Percentiles rank a stretch among this genome's conserved stretches.
phyloP scores from a whole-genome alignment of 2,113 vertebrate species.

The Bufo gargarizans region DNA sequence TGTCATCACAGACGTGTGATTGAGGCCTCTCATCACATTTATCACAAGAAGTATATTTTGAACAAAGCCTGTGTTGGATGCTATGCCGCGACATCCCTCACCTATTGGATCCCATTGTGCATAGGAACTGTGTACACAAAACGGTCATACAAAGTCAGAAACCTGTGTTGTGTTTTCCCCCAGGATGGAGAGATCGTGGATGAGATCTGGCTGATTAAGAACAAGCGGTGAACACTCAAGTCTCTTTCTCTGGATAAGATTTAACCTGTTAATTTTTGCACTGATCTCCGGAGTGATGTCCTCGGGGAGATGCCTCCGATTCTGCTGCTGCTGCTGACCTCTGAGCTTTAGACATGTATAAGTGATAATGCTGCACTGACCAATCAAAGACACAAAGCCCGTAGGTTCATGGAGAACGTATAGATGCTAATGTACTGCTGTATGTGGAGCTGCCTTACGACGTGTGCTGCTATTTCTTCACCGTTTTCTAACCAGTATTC shows the following conservation, averaged over 20 bases:
- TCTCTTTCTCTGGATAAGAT: background rate
- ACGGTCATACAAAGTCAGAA: background rate
- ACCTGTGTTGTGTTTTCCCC: background rate
- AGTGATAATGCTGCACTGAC: background rate
- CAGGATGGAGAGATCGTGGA: constrained; percentile 87
- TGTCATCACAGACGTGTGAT: no score
- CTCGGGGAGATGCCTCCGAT: background rate
- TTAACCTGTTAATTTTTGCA: background rate
- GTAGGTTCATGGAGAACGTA: no score
- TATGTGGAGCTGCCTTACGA: no score
- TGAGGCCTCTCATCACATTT: no score
- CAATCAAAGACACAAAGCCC: no score
- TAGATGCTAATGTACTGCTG: no score
- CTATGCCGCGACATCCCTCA: no score
- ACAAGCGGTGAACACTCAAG: constrained; percentile 66
- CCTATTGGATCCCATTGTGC: no score
- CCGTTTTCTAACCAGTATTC: no score
- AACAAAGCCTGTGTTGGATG: no score
- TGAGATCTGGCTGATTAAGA: constrained; percentile 81
- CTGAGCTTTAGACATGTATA: background rate
- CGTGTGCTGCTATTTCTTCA: no score
- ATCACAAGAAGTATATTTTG: no score
- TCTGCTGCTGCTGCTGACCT: background rate
- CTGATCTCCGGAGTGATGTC: background rate
- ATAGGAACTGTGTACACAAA: background rate